Conservation (phyloP, 2,797 vertebrate species). For the Dermochelys coriacea region DNA sequence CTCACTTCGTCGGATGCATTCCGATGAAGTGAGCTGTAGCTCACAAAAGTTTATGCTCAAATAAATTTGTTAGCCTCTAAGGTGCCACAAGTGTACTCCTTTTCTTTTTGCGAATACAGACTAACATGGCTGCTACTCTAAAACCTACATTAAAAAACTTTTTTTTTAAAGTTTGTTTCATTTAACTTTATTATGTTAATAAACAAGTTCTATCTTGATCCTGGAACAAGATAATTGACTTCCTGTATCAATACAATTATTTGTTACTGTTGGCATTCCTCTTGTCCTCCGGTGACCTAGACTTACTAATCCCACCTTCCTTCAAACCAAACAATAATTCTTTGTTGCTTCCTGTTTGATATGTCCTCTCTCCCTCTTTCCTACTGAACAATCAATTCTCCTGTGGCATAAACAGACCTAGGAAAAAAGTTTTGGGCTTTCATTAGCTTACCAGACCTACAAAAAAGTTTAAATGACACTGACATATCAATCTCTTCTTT, state of each 20-base stretch:
- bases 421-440: constrained; percentile 33
- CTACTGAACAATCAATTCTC: constrained; percentile 40
- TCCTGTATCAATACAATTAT: not conserved
- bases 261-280: not conserved
- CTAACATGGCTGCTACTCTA: too few relatives aligned
- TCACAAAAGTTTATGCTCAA: too few relatives aligned
- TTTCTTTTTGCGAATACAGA: too few relatives aligned
- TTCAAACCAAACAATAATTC: not conserved
- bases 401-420: constrained; percentile 19
- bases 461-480: constrained; percentile 30
- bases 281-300: not conserved
- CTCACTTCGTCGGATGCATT: too few relatives aligned
- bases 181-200: not conserved
- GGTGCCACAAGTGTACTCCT: too few relatives aligned
- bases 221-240: not conserved
- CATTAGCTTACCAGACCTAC: constrained; percentile 8
- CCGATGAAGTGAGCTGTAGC: too few relatives aligned
- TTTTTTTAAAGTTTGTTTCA: not conserved
- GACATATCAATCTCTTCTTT: not conserved
- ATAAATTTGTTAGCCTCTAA: too few relatives aligned
- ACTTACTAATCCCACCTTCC: not conserved
- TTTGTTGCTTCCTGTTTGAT: not conserved
- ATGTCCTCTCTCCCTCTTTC: not conserved
- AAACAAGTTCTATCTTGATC: not conserved
- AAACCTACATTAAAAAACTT: too few relatives aligned